These are phyloP conservation scores for Phenacoccus solenopsis DNA, from an alignment of 1,140 invertebrate genomes.

Conservation along the genomic window DNA sequence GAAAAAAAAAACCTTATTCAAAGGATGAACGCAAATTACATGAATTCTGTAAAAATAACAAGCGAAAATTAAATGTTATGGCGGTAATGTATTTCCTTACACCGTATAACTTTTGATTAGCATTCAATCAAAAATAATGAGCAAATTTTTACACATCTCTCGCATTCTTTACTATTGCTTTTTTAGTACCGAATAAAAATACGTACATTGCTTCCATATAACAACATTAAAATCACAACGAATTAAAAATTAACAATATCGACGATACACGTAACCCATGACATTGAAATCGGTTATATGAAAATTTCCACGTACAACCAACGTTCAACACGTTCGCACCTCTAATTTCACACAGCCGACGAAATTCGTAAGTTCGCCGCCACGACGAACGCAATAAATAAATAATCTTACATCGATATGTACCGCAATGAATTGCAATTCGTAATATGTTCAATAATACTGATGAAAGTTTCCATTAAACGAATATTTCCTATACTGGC, in stretches of 20 bases:
- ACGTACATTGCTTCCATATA: background rate
- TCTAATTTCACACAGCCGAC: background rate
- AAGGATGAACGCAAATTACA: too few species aligned
- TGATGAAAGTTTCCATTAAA: background rate
- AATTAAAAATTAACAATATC: too few species aligned
- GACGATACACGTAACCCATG: too few species aligned
- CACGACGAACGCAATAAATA: background rate
- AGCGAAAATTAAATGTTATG: background rate
- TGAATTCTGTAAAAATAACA: background rate
- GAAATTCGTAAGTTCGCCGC: background rate
- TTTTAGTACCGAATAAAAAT: too few species aligned
- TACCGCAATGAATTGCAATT: background rate
- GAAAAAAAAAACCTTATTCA: too few species aligned
- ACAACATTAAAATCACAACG: background rate
- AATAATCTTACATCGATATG: background rate
- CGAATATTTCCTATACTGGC: too few species aligned
- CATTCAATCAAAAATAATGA: conserved; percentile 3
- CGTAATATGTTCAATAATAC: background rate
- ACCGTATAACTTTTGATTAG: background rate
- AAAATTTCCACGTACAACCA: too few species aligned
- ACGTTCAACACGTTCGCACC: too few species aligned
- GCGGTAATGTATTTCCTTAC: background rate
- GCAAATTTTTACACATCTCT: background rate
- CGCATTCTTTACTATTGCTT: background rate
- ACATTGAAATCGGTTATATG: too few species aligned